Conservation (phyloP, 2,797 vertebrate genomes). For the Cercopithecus neglectus region DNA sequence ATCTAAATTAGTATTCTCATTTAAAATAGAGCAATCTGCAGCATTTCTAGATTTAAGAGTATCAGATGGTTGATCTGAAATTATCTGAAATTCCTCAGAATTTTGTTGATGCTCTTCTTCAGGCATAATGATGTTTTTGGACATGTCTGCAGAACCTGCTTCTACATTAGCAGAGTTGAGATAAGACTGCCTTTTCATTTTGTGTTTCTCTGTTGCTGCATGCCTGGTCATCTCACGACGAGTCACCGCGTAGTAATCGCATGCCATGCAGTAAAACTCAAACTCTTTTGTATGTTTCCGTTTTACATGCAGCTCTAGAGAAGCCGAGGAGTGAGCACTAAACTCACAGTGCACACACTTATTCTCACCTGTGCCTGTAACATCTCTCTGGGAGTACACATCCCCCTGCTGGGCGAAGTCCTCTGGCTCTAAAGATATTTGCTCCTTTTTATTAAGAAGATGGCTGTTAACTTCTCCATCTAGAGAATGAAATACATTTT, state of each 20-base stretch:
- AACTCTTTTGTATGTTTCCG: conserved; percentile 95
- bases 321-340: conserved; percentile 90
- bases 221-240: conserved; percentile 95
- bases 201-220: conserved; percentile 94
- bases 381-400: conserved; percentile 67
- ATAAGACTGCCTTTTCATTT: conserved; percentile 91
- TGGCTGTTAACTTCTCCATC: conserved; percentile 53
- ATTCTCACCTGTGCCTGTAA: conserved; percentile 65
- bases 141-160: neutral
- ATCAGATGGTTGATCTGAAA: conserved; percentile 27
- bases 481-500: conserved; percentile 56
- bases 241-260: conserved; percentile 95
- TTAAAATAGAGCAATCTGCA: neutral
- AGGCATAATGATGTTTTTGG: conserved; percentile 34
- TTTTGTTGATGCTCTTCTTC: conserved; percentile 52
- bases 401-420: conserved; percentile 60
- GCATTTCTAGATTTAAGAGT: neutral
- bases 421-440: conserved; percentile 54
- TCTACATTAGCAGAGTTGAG: conserved; percentile 73
- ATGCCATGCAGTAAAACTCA: conserved; percentile 96
- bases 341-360: conserved; percentile 92
- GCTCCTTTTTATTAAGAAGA: conserved; percentile 57
- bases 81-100: conserved; percentile 61
- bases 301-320: conserved; percentile 94
- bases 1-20: conserved; percentile 46